Percentiles rank a stretch among this genome's conserved stretches.
Conservation (phyloP, 2,797 vertebrate species). For the Acipenser ruthenus region DNA sequence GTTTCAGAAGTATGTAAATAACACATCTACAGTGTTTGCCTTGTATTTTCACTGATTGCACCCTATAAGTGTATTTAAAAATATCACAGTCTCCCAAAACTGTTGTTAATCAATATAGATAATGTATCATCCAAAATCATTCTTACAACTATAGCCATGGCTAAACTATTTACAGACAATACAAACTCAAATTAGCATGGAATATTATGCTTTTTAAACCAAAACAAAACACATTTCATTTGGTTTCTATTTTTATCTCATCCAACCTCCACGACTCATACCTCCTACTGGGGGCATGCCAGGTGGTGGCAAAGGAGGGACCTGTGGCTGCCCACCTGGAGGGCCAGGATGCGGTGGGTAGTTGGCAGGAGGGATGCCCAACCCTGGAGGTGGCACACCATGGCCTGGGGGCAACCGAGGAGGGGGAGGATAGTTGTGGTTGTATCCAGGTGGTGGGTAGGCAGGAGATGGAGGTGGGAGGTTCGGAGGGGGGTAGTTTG, state of each 20-base stretch:
- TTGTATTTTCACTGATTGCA: no score
- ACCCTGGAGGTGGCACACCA: constrained; percentile 72
- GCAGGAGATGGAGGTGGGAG: constrained; percentile 66
- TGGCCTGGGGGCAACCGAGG: constrained; percentile 73
- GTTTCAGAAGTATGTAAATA: no score
- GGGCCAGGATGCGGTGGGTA: constrained; percentile 83
- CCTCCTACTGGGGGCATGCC: constrained; percentile 79
- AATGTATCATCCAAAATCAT: not conserved
- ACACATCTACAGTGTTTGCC: no score
- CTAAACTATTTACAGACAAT: not conserved
- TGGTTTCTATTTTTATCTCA: constrained; percentile 71
- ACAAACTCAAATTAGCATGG: not conserved
- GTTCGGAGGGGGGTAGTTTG: constrained; percentile 64
- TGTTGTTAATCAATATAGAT: not conserved
- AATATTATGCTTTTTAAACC: not conserved
- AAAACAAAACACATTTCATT: not conserved
- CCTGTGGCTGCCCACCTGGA: constrained; percentile 79
- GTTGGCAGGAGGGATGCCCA: constrained; percentile 77
- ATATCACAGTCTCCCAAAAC: not conserved
- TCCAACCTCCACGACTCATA: constrained; percentile 80
- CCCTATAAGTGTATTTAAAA: not conserved
- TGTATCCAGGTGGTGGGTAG: constrained; percentile 83
- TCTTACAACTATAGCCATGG: not conserved
- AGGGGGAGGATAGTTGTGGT: constrained; percentile 80
- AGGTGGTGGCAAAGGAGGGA: constrained; percentile 74